Base-by-base conservation (phyloP, 2,797 vertebrate species). In the Silurus lanzhouensis region DNA sequence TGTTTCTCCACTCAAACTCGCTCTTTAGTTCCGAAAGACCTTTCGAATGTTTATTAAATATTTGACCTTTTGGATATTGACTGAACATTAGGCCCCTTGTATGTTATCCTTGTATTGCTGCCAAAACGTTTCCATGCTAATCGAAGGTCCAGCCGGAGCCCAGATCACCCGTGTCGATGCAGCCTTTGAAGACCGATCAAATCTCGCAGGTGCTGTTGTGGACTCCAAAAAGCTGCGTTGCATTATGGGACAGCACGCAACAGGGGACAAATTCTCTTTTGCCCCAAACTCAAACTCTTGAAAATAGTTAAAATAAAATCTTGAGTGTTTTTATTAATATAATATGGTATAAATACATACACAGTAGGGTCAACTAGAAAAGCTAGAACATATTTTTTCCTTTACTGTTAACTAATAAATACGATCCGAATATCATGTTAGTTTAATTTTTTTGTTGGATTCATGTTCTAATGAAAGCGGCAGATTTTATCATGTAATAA, bases 21-120 rank as follows among this genome's bases (percentile, higher is more conserved):
- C 55, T 67, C n/a, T 63, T 9, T 15, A 67, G n/a, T 66, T 67
- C 63, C 63, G 55, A 52, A 31, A 70, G 61, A 67, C 70, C 70
- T 52, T 75, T 52, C 75, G 58, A 25, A 57, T 78, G 75, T 84
- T 72, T 72, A 27, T 63, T 17, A 61, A 83, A 83, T 72, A 63
- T 63, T 5, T 74, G 68, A 83, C 82, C 82, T 74, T 83, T 83
- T 83, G 82, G 68, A 83, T 83, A 72, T 83, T 83, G 68, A 83
- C 82, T 72, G 63, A 84, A 77, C 27, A 15, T 84, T 78, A 38
- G 61, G 27, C 61, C 83, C 77, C 72, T 57, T 84, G 60, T 77
- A 66, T 84, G 72, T 84, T 55, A 68, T 77, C 13, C 48, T 61
- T 80, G 76, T 71, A 61, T 38, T 55, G n/a, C 46, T n/a, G 76